These are phyloP conservation scores for Thereva unica DNA, from an alignment of 2,888 invertebrate species.

Conservation along the genomic window DNA sequence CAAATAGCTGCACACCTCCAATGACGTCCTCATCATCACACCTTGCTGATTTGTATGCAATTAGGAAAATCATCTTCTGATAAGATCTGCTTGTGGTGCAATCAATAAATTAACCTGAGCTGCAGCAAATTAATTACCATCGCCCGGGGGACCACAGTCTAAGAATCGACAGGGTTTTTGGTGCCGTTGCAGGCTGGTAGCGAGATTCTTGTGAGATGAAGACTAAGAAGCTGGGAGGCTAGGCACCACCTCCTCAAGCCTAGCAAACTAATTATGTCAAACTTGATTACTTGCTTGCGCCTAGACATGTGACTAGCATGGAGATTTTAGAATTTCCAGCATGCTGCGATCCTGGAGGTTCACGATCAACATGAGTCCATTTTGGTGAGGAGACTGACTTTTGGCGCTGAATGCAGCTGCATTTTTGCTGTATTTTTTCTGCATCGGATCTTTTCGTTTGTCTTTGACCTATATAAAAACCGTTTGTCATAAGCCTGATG, in stretches of 20 bases:
- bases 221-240: not conserved
- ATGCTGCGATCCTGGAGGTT: too few species aligned
- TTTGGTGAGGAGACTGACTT: not conserved
- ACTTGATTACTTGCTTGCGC: too few species aligned
- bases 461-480: constrained; percentile 23
- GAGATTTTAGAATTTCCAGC: too few species aligned
- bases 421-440: not conserved
- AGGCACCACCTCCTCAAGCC: too few species aligned
- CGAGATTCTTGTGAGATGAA: not conserved
- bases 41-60: constrained; percentile 16
- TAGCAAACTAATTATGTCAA: too few species aligned
- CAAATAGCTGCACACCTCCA: too few species aligned
- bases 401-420: not conserved
- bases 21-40: not conserved
- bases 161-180: not conserved
- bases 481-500: constrained; percentile 8
- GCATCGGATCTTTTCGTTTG: not conserved
- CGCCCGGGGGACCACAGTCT: not conserved
- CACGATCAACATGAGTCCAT: too few species aligned
- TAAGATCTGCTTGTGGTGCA: not conserved
- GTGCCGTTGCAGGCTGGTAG: not conserved
- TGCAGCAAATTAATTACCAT: constrained; percentile 11
- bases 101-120: constrained; percentile 15
- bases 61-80: constrained; percentile 13
- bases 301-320: too few species aligned